Evolutionary conservation across 2,113 vertebrate species (phyloP).

Genomic region (Stegostoma tigrinum): DNA sequence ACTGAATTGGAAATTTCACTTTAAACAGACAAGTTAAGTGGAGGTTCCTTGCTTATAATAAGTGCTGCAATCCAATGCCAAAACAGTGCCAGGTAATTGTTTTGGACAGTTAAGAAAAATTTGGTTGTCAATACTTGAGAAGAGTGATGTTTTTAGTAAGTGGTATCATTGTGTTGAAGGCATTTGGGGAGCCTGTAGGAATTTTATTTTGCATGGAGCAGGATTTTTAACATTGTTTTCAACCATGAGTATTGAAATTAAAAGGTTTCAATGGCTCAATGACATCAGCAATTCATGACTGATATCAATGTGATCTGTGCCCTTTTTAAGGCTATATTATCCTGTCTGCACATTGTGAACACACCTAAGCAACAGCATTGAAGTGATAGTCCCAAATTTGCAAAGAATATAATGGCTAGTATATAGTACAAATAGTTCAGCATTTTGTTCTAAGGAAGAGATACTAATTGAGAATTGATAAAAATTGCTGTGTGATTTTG

Average conservation of each 20-base stretch:
- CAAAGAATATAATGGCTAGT: not conserved
- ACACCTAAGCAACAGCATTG: not conserved
- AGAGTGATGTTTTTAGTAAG: not conserved
- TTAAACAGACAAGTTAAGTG: not conserved
- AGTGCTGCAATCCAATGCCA: not conserved
- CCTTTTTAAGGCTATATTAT: not conserved
- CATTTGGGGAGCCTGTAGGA: not conserved
- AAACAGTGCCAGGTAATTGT: not conserved
- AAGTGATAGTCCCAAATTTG: too few relatives aligned
- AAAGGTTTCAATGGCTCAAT: not conserved
- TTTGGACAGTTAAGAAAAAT: not conserved
- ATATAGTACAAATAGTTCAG: not conserved
- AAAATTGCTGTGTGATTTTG: not conserved
- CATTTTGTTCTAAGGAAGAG: not conserved
- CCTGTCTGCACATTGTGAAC: not conserved
- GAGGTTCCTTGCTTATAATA: not conserved
- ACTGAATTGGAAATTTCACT: conserved; percentile 1
- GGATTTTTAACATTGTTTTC: not conserved
- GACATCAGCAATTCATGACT: not conserved
- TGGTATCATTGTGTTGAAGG: not conserved
- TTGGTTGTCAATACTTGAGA: not conserved
- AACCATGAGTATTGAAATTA: not conserved
- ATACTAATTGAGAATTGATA: not conserved
- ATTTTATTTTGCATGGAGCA: not conserved
- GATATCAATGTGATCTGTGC: not conserved